Base-by-base conservation (phyloP, 2,113 vertebrate species). In the Gasterosteus nipponicus region DNA sequence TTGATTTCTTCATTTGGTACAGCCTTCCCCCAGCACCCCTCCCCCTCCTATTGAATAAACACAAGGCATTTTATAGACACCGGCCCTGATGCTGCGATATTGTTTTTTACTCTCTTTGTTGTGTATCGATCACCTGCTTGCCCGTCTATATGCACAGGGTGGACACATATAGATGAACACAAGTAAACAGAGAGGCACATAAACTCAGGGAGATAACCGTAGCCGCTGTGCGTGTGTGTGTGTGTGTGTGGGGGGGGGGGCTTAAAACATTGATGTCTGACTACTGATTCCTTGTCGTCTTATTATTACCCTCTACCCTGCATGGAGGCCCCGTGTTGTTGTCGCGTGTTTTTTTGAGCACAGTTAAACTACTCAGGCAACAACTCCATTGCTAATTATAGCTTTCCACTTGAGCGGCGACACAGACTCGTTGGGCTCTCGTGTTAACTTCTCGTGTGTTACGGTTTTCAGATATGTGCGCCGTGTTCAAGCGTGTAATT, bases 271-370 rank as follows among this genome's bases (percentile, higher is more conserved):
- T 66, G 86, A 87, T 82, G 84, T 83, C 72, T 73, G 75, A 81
- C 67, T 60, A 66, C 74, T 83, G 88, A 91, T 89, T 91, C 89
- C 82, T 88, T 91, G 89, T 92, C 90, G 88, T 92, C 89, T 85
- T 80, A 79, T 84, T 86, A 81, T 85, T 86, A 86, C 53, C 77
- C 62, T 84, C 79, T 73, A 65, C 41, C 79, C 66, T 41, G 59
- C 60, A 72, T 49, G 39, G 62, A 72, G 66, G 75, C 74, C 44
- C 44, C 49, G 22, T 35, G 61, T 67, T 78, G 82, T 79, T 72
- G 87, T 71, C 64, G 88, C 78, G 73, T 85, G 84, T 84, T 79
- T 84, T 81, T 87, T 82, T 86, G 86, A 85, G 83, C 46, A 76
- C 62, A 73, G 78, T 81, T 81, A 73, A 90, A 87, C 82, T 89